Evolutionary conservation across 2,888 invertebrate species (phyloP).

Genomic region (Drosophila heteroneura): DNA sequence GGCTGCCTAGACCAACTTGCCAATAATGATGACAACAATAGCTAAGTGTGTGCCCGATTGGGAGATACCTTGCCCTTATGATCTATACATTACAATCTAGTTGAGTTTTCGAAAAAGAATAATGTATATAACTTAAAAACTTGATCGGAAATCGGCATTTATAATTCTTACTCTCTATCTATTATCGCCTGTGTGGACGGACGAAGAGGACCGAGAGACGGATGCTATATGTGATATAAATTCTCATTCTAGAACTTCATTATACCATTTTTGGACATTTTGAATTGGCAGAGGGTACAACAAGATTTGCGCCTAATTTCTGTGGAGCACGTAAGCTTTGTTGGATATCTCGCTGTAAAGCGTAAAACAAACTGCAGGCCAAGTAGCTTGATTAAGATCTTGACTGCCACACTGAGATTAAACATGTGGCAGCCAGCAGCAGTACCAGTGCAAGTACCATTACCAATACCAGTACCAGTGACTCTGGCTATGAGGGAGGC

Average conservation of each 20-base stretch:
- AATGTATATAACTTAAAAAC: background rate
- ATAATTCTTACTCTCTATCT: no score
- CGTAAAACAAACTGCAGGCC: slow-evolving; percentile 53
- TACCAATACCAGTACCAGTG: slow-evolving; percentile 17
- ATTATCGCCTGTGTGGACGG: background rate
- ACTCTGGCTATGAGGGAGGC: slow-evolving; percentile 31
- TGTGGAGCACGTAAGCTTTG: slow-evolving; percentile 70
- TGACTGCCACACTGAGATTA: slow-evolving; percentile 70
- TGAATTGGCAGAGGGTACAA: slow-evolving; percentile 1
- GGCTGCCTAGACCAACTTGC: background rate
- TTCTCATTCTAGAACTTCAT: background rate
- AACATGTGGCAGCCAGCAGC: slow-evolving; percentile 57
- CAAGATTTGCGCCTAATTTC: slow-evolving; percentile 77
- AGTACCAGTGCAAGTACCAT: slow-evolving; percentile 14
- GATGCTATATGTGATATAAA: background rate
- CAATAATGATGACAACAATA: slow-evolving; percentile 53
- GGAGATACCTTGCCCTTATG: background rate
- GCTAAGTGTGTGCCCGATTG: background rate
- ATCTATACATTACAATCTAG: background rate
- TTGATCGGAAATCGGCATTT: background rate
- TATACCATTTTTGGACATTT: background rate
- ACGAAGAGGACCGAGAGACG: background rate
- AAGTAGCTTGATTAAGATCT: slow-evolving; percentile 75
- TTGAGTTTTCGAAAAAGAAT: background rate
- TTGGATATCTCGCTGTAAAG: slow-evolving; percentile 60